Base-by-base conservation (phyloP, 2,797 vertebrate species). In the Epinephelus coioides region DNA sequence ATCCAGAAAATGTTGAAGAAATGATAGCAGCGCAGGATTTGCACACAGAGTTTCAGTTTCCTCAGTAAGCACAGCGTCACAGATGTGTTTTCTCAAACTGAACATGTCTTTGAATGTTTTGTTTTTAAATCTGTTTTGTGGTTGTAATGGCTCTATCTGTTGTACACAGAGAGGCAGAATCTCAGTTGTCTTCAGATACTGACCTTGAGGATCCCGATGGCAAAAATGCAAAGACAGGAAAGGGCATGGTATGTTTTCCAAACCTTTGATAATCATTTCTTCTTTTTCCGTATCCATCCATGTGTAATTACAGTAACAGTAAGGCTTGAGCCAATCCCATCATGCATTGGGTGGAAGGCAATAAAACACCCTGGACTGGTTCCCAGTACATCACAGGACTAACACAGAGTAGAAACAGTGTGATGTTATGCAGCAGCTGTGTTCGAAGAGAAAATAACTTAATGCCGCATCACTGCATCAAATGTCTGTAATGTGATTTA, bases 151-250 rank as follows among this genome's bases (percentile, higher is more conserved):
- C 51, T 82, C 43, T 2, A 6, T 86, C n/a, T 81, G 19, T 79
- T 57, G 17, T 91, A 90, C 79, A 80, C 91, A 99, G 97, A 96
- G 97, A 97, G 93, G 95, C 96, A 93, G 97, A 98, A 90, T 96
- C 97, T 81, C 97, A 97, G 93, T 96, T 98, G 88, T 97, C 97
- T 91, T 98, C 97, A 4, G 97, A 98, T 94, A 97, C 97, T 88
- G 98, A 98, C 92, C 96, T 98, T 91, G 98, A 99, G 87, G 97
- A 98, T 92, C 95, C 93, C 66, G 97, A 99, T 95, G 96, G 95
- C 88, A 97, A 96, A 96, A 96, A 95, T 93, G 96, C 95, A 59
- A 98, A 96, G 87, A 94, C 96, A 85, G 95, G 95, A 82, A 98
- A 97, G 96, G 96, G 95, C 88, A 94, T 96, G 95, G 97, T 98